These are phyloP conservation scores for Neodon shergylaensis DNA, from an alignment of 2,113 vertebrate species.

Conservation along the genomic window DNA sequence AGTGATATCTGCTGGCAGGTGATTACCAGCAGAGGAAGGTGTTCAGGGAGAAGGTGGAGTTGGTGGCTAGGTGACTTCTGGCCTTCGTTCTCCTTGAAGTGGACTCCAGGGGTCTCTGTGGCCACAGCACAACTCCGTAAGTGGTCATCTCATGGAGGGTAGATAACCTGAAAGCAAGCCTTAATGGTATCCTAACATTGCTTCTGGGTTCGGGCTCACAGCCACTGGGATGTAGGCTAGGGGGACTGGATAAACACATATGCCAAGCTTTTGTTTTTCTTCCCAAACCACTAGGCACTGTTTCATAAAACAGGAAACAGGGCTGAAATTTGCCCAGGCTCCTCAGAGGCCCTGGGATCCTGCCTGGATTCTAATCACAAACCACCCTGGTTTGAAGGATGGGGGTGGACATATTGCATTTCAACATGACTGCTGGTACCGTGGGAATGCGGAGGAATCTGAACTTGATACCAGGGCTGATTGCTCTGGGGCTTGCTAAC, in stretches of 20 bases:
- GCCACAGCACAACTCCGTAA: not conserved
- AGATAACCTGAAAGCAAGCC: not conserved
- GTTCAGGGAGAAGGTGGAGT: not conserved
- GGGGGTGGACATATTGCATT: not conserved
- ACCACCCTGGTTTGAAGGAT: not conserved
- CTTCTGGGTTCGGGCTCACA: not conserved
- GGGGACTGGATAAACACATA: not conserved
- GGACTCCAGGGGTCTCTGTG: not conserved
- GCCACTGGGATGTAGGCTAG: not conserved
- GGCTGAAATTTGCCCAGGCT: not conserved
- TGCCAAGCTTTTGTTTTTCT: constrained; percentile 11
- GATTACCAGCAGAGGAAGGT: not conserved
- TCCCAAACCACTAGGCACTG: not conserved
- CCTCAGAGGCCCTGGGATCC: not conserved
- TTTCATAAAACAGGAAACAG: not conserved
- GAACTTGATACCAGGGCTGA: not conserved
- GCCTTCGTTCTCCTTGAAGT: not conserved
- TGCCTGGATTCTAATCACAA: not conserved
- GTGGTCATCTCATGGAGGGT: too few species aligned
- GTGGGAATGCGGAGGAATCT: not conserved
- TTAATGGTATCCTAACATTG: rapidly evolving
- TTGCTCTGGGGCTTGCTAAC: not conserved
- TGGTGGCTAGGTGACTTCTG: not conserved
- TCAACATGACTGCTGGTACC: not conserved
- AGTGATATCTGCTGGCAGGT: not conserved